Evolutionary conservation across 2,888 invertebrate genomes (phyloP), one percentile per base, ranked within the genome.

Genomic region (Ornithoptera alexandrae): DNA sequence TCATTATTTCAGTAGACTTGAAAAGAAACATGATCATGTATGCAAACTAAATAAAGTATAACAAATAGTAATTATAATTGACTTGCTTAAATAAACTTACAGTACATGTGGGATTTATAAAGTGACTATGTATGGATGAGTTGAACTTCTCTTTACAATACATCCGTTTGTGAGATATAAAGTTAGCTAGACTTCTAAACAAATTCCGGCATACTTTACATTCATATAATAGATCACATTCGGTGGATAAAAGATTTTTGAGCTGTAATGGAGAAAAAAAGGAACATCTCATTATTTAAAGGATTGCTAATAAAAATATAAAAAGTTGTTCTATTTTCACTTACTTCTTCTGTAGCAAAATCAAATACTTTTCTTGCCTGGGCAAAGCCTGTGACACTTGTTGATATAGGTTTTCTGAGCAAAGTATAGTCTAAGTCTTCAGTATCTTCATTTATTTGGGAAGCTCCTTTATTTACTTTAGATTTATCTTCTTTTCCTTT

Each of bases 171-270:
- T 98, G 98, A 53, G 97, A 95, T 76, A 98, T 94, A 81, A 98
- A 97, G 89, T 98, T 98, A 20, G 96, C 95, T 74, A 98, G 90
- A 83, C 97, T 97, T 76, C 98, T 94, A 84, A 97, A 98, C 79
- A 98, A 93, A 80, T 96, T 97, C 53, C 96, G 94, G 82, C 98
- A 98, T 24, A 96, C 94, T 85, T 96, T 96, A 87, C 98, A 98
- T 87, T 98, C 98, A 87, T 97, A 96, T 78, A 98, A 94, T 70
- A 98, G 88, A 84, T 97, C 97, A 93, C 98, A 98, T 90, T 98
- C 98, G 80, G 96, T 94, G 50, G 95, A 91, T 53, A 98, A 91
- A 67, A 97, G 90, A 76, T 94, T 93, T 76, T 95, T 94, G 36
- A 97, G 94, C 96, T 97, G 87, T 50, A 67, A 53, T n/a, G n/a